These are phyloP conservation scores for Parochlus steinenii DNA, from an alignment of 2,888 invertebrate genomes.

Conservation along the genomic window DNA sequence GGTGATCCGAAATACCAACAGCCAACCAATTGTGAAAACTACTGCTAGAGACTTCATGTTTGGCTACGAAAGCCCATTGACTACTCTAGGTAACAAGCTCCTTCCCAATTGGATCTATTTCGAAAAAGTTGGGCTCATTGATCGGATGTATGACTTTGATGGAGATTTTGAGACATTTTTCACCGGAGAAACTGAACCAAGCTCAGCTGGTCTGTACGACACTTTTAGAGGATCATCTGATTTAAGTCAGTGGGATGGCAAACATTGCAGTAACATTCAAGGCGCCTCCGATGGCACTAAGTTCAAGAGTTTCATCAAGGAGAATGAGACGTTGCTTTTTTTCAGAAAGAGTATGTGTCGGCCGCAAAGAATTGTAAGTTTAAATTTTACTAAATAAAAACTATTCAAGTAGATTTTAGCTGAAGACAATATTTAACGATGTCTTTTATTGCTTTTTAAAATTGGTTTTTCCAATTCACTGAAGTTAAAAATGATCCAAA, in stretches of 20 bases:
- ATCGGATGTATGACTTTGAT: constrained; percentile 77
- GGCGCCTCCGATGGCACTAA: constrained; percentile 74
- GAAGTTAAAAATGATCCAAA: too few relatives aligned
- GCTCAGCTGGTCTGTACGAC: constrained; percentile 51
- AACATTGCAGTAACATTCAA: constrained; percentile 58
- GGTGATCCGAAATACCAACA: constrained; percentile 47
- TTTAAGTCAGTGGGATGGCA: constrained; percentile 60
- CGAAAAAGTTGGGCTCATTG: constrained; percentile 75
- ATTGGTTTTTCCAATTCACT: too few relatives aligned
- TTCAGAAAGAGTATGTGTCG: constrained; percentile 76
- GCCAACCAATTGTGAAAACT: constrained; percentile 57
- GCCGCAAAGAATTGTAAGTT: constrained; percentile 55
- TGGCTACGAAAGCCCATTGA: constrained; percentile 64
- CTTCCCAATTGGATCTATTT: constrained; percentile 74
- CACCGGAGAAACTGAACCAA: constrained; percentile 47
- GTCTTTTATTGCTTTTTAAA: too few relatives aligned
- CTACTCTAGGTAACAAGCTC: constrained; percentile 67
- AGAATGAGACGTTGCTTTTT: constrained; percentile 53
- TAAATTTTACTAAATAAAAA: not conserved
- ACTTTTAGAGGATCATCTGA: constrained; percentile 55
- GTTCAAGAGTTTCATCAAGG: constrained; percentile 51
- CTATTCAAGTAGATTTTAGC: too few relatives aligned
- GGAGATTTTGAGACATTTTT: constrained; percentile 64
- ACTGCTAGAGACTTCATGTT: constrained; percentile 81
- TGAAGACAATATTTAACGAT: too few relatives aligned